A percentile compares a stretch with the other conserved stretches of the same genome.
Conservation (phyloP, 2,797 vertebrate species). For the Cheirogaleus major region DNA sequence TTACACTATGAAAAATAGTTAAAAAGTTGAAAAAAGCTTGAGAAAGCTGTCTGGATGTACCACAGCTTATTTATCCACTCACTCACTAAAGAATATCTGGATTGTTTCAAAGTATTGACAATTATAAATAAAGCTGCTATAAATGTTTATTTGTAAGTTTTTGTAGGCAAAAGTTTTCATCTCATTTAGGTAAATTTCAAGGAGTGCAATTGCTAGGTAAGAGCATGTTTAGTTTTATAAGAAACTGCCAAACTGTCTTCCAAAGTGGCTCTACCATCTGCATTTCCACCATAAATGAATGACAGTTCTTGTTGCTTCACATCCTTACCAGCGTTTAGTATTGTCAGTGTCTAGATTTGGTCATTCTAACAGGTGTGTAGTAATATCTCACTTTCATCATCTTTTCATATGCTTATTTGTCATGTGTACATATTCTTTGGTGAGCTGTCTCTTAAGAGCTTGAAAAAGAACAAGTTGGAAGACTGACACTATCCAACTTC, state of each 20-base stretch:
- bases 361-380: neutral
- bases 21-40: neutral
- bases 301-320: neutral
- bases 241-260: neutral
- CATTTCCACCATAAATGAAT: neutral
- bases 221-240: neutral
- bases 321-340: neutral
- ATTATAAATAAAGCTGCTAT: neutral
- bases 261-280: neutral
- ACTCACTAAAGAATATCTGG: neutral
- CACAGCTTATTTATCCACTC: neutral
- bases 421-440: neutral
- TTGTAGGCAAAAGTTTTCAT: neutral
- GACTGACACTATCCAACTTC: neutral
- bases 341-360: neutral
- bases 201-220: neutral
- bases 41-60: neutral
- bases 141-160: neutral
- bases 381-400: neutral
- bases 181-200: neutral
- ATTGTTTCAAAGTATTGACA: neutral
- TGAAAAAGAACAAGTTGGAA: neutral
- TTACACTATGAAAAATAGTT: neutral
- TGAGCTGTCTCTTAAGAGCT: neutral
- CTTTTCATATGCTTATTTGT: neutral